Conservation (phyloP, 2,797 vertebrate genomes). For the Melopsittacus undulatus region DNA sequence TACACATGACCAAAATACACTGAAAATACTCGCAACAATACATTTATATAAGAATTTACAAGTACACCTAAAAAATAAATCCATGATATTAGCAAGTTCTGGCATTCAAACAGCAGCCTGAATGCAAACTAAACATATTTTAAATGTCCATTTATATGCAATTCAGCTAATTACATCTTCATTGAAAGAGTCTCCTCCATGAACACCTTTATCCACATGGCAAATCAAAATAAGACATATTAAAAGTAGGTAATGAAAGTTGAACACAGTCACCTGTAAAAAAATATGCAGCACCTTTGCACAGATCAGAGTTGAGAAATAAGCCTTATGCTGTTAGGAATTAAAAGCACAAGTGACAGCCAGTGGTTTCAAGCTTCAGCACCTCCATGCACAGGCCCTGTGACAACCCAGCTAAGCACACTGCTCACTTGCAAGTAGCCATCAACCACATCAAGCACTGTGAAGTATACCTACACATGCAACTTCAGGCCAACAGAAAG, state of each 20-base stretch:
- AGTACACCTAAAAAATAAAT: not conserved
- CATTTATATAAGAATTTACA: not conserved
- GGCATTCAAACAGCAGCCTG: not conserved
- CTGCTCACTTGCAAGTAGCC: not conserved
- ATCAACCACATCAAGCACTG: fast-evolving
- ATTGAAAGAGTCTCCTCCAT: not conserved
- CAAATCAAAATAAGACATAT: not conserved
- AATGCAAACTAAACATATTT: not conserved
- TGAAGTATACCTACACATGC: fast-evolving
- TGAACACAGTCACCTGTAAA: not conserved
- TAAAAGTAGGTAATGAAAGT: not conserved
- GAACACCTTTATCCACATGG: not conserved
- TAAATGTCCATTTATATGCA: not conserved
- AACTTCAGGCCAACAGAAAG: not conserved
- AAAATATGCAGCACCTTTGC: not conserved
- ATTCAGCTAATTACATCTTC: not conserved
- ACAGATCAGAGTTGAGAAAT: not conserved
- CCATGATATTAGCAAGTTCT: not conserved
- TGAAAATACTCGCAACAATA: not conserved
- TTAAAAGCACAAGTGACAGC: not conserved
- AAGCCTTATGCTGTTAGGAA: not conserved
- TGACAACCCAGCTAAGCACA: not conserved
- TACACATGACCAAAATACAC: not conserved
- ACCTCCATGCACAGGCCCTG: not conserved
- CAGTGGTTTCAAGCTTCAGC: not conserved